These are phyloP conservation scores for Chionis minor DNA, from an alignment of 2,113 vertebrate species.

Conservation along the genomic window DNA sequence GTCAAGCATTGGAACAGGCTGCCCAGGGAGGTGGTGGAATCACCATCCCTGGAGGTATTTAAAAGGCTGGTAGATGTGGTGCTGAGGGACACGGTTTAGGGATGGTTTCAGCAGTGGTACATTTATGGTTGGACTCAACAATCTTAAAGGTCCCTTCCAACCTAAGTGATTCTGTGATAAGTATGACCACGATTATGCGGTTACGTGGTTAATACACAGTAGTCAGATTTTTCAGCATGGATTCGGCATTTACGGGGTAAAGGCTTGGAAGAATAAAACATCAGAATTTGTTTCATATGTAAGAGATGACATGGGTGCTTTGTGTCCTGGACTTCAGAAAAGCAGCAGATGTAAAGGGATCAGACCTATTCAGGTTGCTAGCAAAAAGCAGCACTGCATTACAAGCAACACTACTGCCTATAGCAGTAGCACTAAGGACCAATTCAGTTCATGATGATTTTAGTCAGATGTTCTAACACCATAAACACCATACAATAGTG, in stretches of 20 bases:
- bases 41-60: too few species aligned
- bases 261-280: background rate
- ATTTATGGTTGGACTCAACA: too few species aligned
- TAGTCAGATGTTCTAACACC: background rate
- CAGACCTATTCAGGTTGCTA: background rate
- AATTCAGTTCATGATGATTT: background rate
- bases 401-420: background rate
- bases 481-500: background rate
- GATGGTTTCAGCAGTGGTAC: too few species aligned
- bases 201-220: background rate
- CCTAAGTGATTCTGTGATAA: background rate
- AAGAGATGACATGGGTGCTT: background rate
- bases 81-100: too few species aligned
- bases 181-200: accelerated
- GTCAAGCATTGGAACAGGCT: too few species aligned
- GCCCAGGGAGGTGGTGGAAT: too few species aligned
- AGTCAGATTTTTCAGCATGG: background rate
- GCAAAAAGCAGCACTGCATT: background rate
- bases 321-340: background rate
- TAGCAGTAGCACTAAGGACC: background rate
- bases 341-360: background rate
- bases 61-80: too few species aligned
- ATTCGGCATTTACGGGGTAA: background rate
- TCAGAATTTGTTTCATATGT: background rate
- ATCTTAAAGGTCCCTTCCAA: too few species aligned